Base-by-base conservation (phyloP, 2,888 invertebrate genomes). In the Drosophila kuntzei region DNA sequence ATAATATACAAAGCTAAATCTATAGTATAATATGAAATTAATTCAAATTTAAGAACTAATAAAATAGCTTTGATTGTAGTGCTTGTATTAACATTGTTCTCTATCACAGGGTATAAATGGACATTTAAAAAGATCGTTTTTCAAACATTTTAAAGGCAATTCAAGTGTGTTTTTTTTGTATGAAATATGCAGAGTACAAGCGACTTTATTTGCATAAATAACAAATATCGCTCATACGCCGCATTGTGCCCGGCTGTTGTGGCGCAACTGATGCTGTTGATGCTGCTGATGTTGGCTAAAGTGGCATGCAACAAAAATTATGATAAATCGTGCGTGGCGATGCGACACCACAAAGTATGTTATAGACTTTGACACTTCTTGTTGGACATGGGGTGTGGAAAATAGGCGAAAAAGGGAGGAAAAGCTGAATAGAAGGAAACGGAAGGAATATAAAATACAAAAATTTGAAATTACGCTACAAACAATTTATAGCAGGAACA, bases 141-240 rank as follows among this genome's bases (percentile, higher is more conserved):
- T 12, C 11, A 43, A 41, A 29, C 29, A 47, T 29, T 68, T 73
- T 59, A 66, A 71, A 72, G 61, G 34, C 71, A 49, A 44, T 44
- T 53, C 27, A 43, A 41, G 71, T 25, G 49, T 39, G 50, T 34
- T 49, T 55, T 60, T 32, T 12, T 32, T 12, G 20, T 22, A 29
- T 66, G 57, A 74, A 70, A 64, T 66, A 66, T 69, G 66, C 70
- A 63, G 54, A 37, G 57, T 71, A 60, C 63, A 64, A 65, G 49
- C 54, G 47, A 82, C 78, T 84, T 79, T 61, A 84, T 84, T 84
- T 84, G 87, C 83, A 87, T 87, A 84, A 84, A 84, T 81, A 87
- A 84, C 84, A 87, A 83, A 83, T 83, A 83, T 87, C 72, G 81
- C 81, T 84, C 79, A 83, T 84, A 84, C 84, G 83, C 84, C 81